Conservation (phyloP, 2,113 vertebrate genomes). For the Barbus barbus region DNA sequence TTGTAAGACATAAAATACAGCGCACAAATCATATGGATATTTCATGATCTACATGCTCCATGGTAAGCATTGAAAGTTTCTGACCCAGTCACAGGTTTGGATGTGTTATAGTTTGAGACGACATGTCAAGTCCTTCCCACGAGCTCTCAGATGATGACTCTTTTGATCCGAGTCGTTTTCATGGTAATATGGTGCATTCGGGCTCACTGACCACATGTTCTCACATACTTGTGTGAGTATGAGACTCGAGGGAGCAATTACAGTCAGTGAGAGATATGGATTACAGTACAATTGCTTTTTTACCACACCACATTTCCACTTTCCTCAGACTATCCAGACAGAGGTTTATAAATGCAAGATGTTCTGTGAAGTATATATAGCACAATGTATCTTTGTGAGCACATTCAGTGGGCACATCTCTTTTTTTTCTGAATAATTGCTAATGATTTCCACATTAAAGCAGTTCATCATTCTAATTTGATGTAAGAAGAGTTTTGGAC, state of each 20-base stretch:
- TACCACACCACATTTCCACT: constrained; percentile 32
- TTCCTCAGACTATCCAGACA: constrained; percentile 13
- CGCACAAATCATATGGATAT: not conserved
- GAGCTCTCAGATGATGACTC: constrained; percentile 46
- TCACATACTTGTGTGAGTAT: constrained; percentile 42
- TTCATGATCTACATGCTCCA: not conserved
- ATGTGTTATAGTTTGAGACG: constrained; percentile 57
- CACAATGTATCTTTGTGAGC: not conserved
- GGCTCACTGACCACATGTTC: constrained; percentile 54
- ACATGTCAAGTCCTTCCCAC: constrained; percentile 59
- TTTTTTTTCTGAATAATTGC: constrained; percentile 4
- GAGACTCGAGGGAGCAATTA: constrained; percentile 48
- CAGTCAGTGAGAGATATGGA: constrained; percentile 44
- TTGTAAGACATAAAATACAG: not conserved
- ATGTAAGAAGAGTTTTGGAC: not conserved
- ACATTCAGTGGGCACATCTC: not conserved
- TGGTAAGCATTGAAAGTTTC: constrained; percentile 10
- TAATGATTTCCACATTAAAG: constrained; percentile 16
- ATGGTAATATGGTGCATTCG: constrained; percentile 46
- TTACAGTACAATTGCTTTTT: constrained; percentile 42
- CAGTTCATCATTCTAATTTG: not conserved
- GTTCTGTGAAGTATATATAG: constrained; percentile 6
- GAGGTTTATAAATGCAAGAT: not conserved
- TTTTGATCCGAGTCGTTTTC: constrained; percentile 65
- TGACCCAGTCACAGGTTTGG: constrained; percentile 41